A percentile compares a stretch with the other conserved stretches of the same genome.
These are phyloP conservation scores for Panagrolaimus sp. DNA, from an alignment of 1,140 invertebrate species.

Conservation along the genomic window DNA sequence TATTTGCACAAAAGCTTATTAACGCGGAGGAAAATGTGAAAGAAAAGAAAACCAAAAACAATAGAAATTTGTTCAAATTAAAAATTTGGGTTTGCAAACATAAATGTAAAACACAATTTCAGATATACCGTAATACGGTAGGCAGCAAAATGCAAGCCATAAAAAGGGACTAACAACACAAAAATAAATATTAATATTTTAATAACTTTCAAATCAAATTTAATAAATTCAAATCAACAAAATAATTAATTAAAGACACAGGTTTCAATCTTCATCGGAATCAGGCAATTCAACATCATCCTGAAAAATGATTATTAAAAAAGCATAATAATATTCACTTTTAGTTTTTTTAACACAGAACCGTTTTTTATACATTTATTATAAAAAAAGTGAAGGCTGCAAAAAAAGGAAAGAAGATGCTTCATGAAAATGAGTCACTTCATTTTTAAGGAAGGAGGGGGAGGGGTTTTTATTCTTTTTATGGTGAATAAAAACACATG, in stretches of 20 bases:
- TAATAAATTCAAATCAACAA: not conserved
- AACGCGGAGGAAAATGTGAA: too few relatives aligned
- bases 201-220: not conserved
- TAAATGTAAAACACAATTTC: not conserved
- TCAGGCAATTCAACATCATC: constrained; percentile 6
- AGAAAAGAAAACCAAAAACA: not conserved
- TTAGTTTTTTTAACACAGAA: not conserved
- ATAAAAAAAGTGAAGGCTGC: not conserved
- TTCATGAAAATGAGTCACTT: too few relatives aligned
- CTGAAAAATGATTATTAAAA: constrained; percentile 7
- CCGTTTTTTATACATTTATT: not conserved
- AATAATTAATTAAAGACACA: not conserved
- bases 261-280: not conserved
- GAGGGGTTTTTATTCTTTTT: constrained; percentile 9
- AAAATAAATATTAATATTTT: not conserved
- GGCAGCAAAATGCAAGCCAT: not conserved
- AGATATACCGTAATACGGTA: not conserved
- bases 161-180: not conserved
- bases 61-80: not conserved
- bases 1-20: not conserved
- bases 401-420: not conserved
- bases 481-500: not conserved
- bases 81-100: not conserved
- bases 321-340: not conserved
- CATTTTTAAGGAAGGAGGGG: not conserved